phyloP scores from a whole-genome alignment of 2,888 invertebrate genomes.

The Caradrina clavipalpis region DNA sequence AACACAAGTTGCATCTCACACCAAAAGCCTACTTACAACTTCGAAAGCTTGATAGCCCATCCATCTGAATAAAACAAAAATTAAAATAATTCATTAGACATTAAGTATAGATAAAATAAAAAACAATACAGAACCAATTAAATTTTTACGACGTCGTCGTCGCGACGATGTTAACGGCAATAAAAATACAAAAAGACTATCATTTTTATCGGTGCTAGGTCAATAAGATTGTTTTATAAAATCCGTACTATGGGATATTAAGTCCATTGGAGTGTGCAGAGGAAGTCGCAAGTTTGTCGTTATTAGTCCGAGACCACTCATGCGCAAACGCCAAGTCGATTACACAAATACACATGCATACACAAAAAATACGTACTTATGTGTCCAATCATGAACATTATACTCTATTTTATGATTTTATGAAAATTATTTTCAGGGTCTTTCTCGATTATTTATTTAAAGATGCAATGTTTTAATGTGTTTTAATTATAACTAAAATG shows the following conservation, averaged over 20 bases:
- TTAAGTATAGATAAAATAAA: not conserved
- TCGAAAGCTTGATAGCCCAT: too few species aligned
- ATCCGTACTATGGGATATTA: conserved; percentile 61
- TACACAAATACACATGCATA: conserved; percentile 52
- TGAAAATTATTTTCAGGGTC: not conserved
- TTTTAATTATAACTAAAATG: too few species aligned
- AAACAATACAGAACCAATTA: conserved; percentile 20
- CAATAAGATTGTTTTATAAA: conserved; percentile 61
- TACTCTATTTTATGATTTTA: not conserved
- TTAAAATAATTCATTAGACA: not conserved
- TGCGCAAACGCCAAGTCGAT: conserved; percentile 61
- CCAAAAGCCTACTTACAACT: too few species aligned
- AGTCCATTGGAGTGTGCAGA: conserved; percentile 73
- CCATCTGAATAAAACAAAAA: not conserved
- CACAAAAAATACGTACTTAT: conserved; percentile 42
- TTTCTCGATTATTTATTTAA: not conserved
- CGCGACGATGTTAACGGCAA: conserved; percentile 16
- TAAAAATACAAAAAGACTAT: conserved; percentile 27
- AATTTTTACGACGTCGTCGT: conserved; percentile 3
- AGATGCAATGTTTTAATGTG: not conserved
- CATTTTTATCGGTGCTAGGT: conserved; percentile 21
- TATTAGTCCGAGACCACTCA: conserved; percentile 74
- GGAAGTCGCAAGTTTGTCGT: conserved; percentile 80
- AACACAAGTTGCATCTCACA: too few species aligned
- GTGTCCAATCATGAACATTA: conserved; percentile 7